Base-by-base conservation (phyloP, 2,888 invertebrate species). In the Philhelius pedissequus region DNA sequence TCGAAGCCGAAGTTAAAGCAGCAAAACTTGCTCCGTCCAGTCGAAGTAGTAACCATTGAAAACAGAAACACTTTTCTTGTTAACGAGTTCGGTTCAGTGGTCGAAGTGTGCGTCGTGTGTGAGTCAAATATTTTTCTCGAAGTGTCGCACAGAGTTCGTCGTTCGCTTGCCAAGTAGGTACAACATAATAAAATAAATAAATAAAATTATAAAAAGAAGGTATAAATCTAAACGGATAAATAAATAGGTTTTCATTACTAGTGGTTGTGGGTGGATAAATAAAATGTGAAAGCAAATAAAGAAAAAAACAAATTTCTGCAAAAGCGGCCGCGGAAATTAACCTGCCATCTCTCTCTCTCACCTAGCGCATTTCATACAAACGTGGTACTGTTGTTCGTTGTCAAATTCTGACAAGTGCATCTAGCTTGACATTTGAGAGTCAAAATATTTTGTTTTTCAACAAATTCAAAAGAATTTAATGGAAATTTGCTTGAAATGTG, bases 331-430 rank as follows among this genome's bases (percentile, higher is more conserved):
- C 80, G 70, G 80, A 84, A 71, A 68, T 68, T 27, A 48, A 79
- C 70, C 66, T 68, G 71, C 18, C 68, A 71, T 84, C 84, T 80
- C 84, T 15, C 84, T 15, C 58, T 84, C 71, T 45, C 60, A 71
- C 84, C 20, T 45, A 50, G 8, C n/a, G 30, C 52, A 45, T 58
- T 70, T 43, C 27, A 7, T 20, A 30, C 30, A 1, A 69, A 78
- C 43, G 69, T n/a, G 74, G 32, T 48, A 64, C 30, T 75, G 74
- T 40, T 76, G 58, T 70, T 71, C 66, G 79, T 38, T 84, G 79
- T 84, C 80, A 84, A 38, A 40, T 60, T 84, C 58, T 84, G 84
- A 84, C 84, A 84, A 84, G 79, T 80, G 84, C 80, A 84, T 71
- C 56, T 71, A 48, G 52, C 52, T 75, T 84, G 83, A 84, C 83